A percentile compares a stretch with the other conserved stretches of the same genome.
These are phyloP conservation scores for Chrysocyon brachyurus DNA, from an alignment of 2,797 vertebrate genomes.

Conservation along the genomic window DNA sequence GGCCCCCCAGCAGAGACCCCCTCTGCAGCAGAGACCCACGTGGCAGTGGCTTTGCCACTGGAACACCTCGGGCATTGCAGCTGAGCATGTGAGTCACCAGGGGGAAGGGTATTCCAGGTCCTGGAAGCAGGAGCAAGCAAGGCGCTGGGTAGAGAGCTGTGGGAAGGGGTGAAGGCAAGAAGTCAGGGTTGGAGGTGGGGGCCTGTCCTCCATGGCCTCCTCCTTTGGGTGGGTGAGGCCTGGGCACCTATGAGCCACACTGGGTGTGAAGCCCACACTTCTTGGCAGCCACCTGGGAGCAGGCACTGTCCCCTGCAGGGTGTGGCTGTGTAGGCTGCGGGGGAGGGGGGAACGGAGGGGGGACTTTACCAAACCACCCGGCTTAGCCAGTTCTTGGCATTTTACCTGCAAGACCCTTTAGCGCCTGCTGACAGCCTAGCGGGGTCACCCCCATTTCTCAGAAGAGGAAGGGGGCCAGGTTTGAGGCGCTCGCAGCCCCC, in stretches of 20 bases:
- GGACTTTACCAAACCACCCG: no score
- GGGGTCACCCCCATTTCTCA: neutral
- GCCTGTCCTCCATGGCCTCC: neutral
- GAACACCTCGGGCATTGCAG: neutral
- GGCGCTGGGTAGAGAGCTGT: neutral
- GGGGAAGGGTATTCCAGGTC: neutral
- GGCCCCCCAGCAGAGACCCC: no score
- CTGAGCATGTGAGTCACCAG: no score
- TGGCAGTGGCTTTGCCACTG: neutral
- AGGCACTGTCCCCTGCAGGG: neutral
- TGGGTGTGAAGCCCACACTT: no score
- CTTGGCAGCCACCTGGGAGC: accelerated
- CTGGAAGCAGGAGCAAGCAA: neutral
- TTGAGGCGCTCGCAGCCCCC: neutral
- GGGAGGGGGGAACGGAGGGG: no score
- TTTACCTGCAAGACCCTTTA: neutral
- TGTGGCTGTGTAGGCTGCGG: no score
- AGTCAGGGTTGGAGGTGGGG: no score
- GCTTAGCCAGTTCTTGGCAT: neutral
- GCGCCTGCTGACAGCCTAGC: neutral
- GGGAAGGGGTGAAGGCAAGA: accelerated
- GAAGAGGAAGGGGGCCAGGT: neutral
- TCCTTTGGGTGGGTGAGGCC: neutral
- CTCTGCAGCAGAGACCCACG: no score
- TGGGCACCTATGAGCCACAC: accelerated